Percentiles rank a stretch among this genome's conserved stretches.
phyloP scores from a whole-genome alignment of 2,888 invertebrate species.

The Philereme transversata region DNA sequence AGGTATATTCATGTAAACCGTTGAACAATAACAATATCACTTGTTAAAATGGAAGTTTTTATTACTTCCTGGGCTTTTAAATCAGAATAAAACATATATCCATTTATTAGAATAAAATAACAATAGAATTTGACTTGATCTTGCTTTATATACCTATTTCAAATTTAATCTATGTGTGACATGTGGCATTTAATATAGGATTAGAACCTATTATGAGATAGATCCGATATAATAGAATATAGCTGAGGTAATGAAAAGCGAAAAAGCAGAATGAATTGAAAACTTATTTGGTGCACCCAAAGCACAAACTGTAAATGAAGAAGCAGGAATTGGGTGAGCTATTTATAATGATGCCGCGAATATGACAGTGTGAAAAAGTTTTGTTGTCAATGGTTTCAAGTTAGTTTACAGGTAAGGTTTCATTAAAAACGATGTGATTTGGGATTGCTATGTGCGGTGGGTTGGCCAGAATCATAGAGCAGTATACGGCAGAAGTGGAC shows the following conservation, averaged over 20 bases:
- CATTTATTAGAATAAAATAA: not conserved
- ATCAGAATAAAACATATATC: not conserved
- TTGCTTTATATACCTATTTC: too few species aligned
- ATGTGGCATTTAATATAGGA: not conserved
- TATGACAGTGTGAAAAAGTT: constrained; percentile 31
- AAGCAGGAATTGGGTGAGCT: constrained; percentile 25
- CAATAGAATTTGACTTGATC: too few species aligned
- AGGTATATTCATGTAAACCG: not conserved
- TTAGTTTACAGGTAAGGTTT: not conserved
- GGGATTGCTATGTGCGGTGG: constrained; percentile 11
- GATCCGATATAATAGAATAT: not conserved
- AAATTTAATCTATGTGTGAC: too few species aligned
- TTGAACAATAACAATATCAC: not conserved
- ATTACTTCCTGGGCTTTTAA: not conserved
- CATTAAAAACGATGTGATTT: constrained; percentile 15
- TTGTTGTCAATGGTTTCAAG: constrained; percentile 3
- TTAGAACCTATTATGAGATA: not conserved
- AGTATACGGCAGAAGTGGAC: constrained; percentile 47
- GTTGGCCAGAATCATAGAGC: constrained; percentile 12
- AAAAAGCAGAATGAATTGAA: not conserved
- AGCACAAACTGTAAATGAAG: constrained; percentile 12
- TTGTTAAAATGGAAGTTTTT: not conserved
- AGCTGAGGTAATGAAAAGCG: not conserved
- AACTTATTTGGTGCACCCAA: constrained; percentile 3
- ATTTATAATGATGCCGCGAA: constrained; percentile 34